phyloP scores from a whole-genome alignment of 1,140 invertebrate species.

The Bombus sibiricus region DNA sequence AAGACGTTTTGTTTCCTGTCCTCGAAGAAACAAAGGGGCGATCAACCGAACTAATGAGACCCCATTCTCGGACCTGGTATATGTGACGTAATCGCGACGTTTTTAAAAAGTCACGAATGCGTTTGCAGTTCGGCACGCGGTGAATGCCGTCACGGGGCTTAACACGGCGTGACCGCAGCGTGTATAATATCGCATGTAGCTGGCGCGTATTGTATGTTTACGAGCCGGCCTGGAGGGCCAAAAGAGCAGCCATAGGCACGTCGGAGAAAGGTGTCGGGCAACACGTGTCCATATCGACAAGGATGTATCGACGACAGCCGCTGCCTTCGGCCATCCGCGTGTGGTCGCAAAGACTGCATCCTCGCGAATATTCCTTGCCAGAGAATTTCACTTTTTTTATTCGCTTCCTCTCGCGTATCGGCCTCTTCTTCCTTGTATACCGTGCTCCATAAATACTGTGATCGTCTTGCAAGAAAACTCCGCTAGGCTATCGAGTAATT shows the following conservation, averaged over 20 bases:
- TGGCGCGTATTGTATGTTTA: slow-evolving; percentile 73
- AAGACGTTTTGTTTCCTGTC: slow-evolving; percentile 58
- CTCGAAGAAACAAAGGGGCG: slow-evolving; percentile 57
- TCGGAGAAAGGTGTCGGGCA: slow-evolving; percentile 67
- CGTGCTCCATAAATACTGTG: background rate
- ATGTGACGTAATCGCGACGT: slow-evolving; percentile 79
- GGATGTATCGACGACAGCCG: slow-evolving; percentile 68
- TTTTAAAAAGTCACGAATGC: slow-evolving; percentile 80
- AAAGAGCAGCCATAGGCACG: slow-evolving; percentile 58
- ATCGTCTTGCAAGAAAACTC: background rate
- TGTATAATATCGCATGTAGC: slow-evolving; percentile 65
- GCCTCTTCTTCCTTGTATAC: background rate
- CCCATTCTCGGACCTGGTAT: slow-evolving; percentile 36
- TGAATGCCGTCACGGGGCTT: slow-evolving; percentile 72
- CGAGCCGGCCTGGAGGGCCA: slow-evolving; percentile 57
- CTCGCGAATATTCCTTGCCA: background rate
- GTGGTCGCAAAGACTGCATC: slow-evolving; percentile 64
- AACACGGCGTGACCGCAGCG: slow-evolving; percentile 73
- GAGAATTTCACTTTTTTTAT: background rate
- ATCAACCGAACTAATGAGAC: slow-evolving; percentile 66
- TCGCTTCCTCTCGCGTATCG: too few relatives aligned
- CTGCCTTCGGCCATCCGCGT: slow-evolving; percentile 73
- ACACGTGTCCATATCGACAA: slow-evolving; percentile 80
- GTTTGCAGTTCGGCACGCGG: slow-evolving; percentile 69
- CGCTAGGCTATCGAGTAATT: too few relatives aligned